Percentiles rank a stretch among this genome's conserved stretches.
Conservation (phyloP, 2,888 invertebrate species). For the Orchesellides sinensis region DNA sequence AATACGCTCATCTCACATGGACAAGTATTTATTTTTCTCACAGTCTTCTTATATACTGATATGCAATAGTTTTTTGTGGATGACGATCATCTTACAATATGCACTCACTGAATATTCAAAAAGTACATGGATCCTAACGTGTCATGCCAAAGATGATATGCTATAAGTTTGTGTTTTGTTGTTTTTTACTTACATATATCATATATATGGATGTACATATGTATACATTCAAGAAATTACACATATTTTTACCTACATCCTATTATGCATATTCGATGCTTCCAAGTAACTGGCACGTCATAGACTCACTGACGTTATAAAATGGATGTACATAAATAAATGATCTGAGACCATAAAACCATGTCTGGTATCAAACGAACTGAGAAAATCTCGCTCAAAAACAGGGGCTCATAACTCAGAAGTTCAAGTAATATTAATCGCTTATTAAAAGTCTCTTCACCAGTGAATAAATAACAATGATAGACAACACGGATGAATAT, state of each 20-base stretch:
- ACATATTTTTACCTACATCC: too few species aligned
- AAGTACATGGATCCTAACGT: too few species aligned
- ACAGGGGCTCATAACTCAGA: constrained; percentile 19
- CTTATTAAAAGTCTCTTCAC: constrained; percentile 67
- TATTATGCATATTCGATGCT: too few species aligned
- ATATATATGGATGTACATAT: too few species aligned
- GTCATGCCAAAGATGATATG: too few species aligned
- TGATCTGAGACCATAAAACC: not conserved
- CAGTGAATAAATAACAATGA: constrained; percentile 73
- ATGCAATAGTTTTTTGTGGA: too few species aligned
- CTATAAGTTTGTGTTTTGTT: too few species aligned
- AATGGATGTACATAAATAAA: not conserved
- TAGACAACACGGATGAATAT: constrained; percentile 72
- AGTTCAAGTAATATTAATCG: constrained; percentile 70
- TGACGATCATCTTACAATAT: not conserved
- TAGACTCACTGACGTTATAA: not conserved
- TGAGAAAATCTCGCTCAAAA: constrained; percentile 52
- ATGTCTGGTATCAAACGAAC: constrained; percentile 51
- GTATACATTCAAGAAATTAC: too few species aligned
- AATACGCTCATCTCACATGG: not conserved
- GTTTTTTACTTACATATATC: too few species aligned
- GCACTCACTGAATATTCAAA: too few species aligned
- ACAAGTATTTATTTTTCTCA: not conserved
- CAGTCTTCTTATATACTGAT: not conserved
- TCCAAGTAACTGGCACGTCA: too few species aligned